Evolutionary conservation across 2,113 vertebrate genomes (phyloP), one percentile per base, ranked within the genome.

Genomic region (Amphiprion ocellaris): DNA sequence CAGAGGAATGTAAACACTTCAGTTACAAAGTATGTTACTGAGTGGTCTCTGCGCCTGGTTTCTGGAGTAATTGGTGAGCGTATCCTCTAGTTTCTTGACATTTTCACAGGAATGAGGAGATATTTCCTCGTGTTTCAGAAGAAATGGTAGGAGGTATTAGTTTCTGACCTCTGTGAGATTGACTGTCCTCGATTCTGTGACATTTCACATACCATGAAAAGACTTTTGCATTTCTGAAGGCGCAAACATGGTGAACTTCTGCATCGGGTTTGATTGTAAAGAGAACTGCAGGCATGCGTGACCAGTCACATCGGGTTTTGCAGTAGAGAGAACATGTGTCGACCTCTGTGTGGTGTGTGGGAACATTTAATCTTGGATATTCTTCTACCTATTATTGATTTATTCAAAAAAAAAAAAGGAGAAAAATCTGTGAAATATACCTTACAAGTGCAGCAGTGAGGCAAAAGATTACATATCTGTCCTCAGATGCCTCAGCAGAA

Each of bases 21-120:
- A 11, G 55, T 46, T n/a, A 53, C 10, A 8, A 41, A 8, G 11
- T 24, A 41, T 9, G n/a, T 50, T 11, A 53, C 28, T 19, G n/a
- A 52, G 33, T 58, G 6, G 17, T 54, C 44, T 67, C 19, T 14
- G 10, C 21, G 49, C 17, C 41, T 26, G 44, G 30, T 66, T 58
- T 64, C 28, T 2, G 59, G 26, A 71, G 47, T 52, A 10, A 16
- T n/a, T 14, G 15, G 9, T 1, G 24, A 67, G 17, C 15, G 61
- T 16, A 37, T 79, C 50, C 66, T 64, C 33, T 17, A 26, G 41
- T 71, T 52, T 68, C 55, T 74, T 82, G 80, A 82, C 72, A 82
- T 86, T 82, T 86, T 63, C 66, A 44, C 46, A 69, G 72, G 53
- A 76, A 77, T 30, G 54, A 74, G 72, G 67, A 56, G 44, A 82